Evolutionary conservation across 64 coral and sea anemone species (phyloP).

Genomic region (Platygyra sinensis): DNA sequence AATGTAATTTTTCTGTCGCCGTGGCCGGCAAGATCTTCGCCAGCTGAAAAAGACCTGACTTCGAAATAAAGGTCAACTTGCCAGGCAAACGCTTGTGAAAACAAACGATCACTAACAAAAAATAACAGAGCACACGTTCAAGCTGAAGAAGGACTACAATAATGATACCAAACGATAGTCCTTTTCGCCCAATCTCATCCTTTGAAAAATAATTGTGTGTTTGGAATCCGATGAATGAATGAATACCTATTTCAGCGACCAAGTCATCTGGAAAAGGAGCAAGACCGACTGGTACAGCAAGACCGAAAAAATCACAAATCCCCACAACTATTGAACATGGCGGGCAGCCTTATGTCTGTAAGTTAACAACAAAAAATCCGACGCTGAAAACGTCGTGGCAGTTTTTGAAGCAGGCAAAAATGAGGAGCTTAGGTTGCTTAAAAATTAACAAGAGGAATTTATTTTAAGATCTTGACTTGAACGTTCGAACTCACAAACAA

Average conservation of each 20-base stretch:
- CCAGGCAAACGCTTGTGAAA: constrained; percentile 20
- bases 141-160: constrained; percentile 3
- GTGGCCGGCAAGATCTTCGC: constrained; percentile 26
- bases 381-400: no score
- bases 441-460: no score
- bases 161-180: constrained; percentile 42
- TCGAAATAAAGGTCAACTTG: constrained; percentile 25
- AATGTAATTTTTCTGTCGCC: constrained; percentile 58
- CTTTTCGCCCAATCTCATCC: constrained; percentile 14
- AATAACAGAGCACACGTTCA: not conserved
- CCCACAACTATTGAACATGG: no score
- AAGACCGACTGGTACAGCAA: no score
- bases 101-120: not conserved
- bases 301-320: no score
- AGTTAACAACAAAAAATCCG: no score
- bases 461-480: no score
- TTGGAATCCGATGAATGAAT: constrained; percentile 18
- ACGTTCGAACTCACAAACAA: no score
- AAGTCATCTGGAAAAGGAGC: not conserved
- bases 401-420: no score
- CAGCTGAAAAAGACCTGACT: constrained; percentile 21
- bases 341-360: no score
- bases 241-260: constrained; percentile 50
- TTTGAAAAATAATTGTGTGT: constrained; percentile 33
- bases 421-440: no score